A percentile compares a stretch with the other conserved stretches of the same genome.
phyloP scores from a whole-genome alignment of 1,140 invertebrate species.

The Potamilus streckersoni region DNA sequence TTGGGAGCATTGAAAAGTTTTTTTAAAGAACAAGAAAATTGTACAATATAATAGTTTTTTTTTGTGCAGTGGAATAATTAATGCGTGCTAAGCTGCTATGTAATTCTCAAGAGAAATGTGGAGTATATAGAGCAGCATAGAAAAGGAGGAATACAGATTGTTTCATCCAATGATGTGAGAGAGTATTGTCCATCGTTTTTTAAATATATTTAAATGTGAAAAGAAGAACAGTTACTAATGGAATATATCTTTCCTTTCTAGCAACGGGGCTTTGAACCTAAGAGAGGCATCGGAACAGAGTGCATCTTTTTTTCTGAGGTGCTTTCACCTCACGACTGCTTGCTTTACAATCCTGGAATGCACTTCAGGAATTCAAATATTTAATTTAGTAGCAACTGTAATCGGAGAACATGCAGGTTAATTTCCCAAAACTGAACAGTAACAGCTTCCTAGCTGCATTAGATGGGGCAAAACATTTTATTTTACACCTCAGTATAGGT shows the following conservation, averaged over 20 bases:
- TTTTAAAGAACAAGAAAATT: not conserved
- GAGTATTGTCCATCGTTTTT: constrained; percentile 5
- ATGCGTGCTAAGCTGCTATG: not conserved
- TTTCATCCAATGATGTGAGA: not conserved
- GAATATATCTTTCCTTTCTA: constrained; percentile 59
- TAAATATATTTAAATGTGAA: not conserved
- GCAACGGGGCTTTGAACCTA: constrained; percentile 24
- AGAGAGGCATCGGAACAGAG: not conserved
- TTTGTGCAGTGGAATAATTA: not conserved
- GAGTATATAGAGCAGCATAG: not conserved
- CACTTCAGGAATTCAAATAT: too few relatives aligned
- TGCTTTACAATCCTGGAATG: too few relatives aligned
- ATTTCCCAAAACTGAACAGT: too few relatives aligned
- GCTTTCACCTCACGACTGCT: too few relatives aligned
- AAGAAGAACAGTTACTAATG: constrained; percentile 51
- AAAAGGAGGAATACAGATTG: not conserved
- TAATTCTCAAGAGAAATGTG: not conserved
- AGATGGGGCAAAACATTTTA: too few relatives aligned
- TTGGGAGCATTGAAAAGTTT: too few relatives aligned
- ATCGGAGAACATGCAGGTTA: too few relatives aligned
- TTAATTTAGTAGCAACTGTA: too few relatives aligned
- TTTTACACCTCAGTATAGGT: too few relatives aligned
- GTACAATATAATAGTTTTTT: not conserved
- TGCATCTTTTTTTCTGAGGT: too few relatives aligned
- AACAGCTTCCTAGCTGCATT: too few relatives aligned